These are phyloP conservation scores for Myopa testacea DNA, from an alignment of 2,888 invertebrate species.

Conservation along the genomic window DNA sequence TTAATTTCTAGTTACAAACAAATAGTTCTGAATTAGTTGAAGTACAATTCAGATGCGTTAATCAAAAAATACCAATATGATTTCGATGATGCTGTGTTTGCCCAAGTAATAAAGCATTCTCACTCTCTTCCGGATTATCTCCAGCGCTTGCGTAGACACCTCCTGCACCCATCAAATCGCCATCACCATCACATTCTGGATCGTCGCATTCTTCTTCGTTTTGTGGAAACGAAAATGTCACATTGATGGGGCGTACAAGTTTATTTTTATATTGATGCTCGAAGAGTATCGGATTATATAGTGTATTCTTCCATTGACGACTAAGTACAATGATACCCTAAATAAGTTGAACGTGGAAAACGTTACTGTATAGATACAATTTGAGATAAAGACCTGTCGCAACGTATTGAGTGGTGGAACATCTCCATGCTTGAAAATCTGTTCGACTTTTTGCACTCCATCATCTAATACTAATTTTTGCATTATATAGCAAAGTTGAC, in stretches of 20 bases:
- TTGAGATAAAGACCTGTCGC: constrained; percentile 75
- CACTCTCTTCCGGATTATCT: constrained; percentile 69
- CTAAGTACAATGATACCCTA: constrained; percentile 97
- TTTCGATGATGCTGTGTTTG: constrained; percentile 69
- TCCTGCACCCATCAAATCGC: constrained; percentile 50
- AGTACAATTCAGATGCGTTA: constrained; percentile 58
- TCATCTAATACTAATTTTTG: constrained; percentile 85
- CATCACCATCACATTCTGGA: constrained; percentile 66
- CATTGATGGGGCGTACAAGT: constrained; percentile 84
- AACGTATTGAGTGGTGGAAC: constrained; percentile 89
- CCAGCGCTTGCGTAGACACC: constrained; percentile 62
- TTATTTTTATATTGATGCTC: constrained; percentile 91
- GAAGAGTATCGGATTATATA: constrained; percentile 91
- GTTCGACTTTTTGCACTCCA: constrained; percentile 82
- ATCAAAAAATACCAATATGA: constrained; percentile 68
- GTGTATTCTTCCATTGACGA: constrained; percentile 95
- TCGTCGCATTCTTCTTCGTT: constrained; percentile 75
- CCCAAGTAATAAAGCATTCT: constrained; percentile 69
- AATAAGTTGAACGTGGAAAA: constrained; percentile 18
- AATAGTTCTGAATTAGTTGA: constrained; percentile 49
- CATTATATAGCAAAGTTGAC: constrained; percentile 90
- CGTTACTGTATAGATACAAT: too few relatives aligned
- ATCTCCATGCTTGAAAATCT: constrained; percentile 84
- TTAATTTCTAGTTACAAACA: constrained; percentile 50
- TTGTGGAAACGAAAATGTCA: constrained; percentile 88